phyloP scores from a whole-genome alignment of 2,888 invertebrate genomes.

The Coronaproctus castanopsis region DNA sequence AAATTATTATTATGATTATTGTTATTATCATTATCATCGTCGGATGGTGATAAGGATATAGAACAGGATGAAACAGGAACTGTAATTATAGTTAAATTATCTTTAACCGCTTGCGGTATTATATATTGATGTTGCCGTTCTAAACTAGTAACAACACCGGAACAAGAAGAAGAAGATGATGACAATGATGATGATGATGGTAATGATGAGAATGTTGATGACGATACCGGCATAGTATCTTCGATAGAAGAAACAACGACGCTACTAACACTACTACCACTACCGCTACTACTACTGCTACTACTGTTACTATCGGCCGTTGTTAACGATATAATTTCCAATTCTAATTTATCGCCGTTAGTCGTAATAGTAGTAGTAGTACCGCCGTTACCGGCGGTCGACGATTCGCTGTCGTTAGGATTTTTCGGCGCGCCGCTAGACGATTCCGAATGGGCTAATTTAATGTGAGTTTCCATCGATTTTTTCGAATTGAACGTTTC shows the following conservation, averaged over 20 bases:
- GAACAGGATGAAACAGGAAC: not conserved
- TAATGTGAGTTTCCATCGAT: slow-evolving; percentile 74
- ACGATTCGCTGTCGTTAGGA: slow-evolving; percentile 18
- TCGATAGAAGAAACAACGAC: not conserved
- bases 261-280: not conserved
- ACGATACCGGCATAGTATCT: slow-evolving; percentile 4
- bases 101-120: not conserved
- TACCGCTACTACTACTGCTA: not conserved
- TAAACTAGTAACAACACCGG: no score
- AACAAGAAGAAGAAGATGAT: slow-evolving; percentile 12
- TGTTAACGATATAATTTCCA: not conserved
- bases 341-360: no score
- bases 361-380: not conserved
- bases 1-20: not conserved
- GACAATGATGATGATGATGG: not conserved
- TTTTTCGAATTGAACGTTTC: slow-evolving; percentile 79
- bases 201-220: not conserved
- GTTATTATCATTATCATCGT: slow-evolving; percentile 1
- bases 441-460: slow-evolving; percentile 41
- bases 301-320: not conserved
- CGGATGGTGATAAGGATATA: not conserved
- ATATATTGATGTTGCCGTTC: no score
- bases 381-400: slow-evolving; percentile 16
- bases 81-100: not conserved
- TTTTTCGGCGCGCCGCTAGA: slow-evolving; percentile 26